Evolutionary conservation across 2,113 vertebrate species (phyloP), one percentile per base, ranked within the genome.

Genomic region (Ailurus styani): DNA sequence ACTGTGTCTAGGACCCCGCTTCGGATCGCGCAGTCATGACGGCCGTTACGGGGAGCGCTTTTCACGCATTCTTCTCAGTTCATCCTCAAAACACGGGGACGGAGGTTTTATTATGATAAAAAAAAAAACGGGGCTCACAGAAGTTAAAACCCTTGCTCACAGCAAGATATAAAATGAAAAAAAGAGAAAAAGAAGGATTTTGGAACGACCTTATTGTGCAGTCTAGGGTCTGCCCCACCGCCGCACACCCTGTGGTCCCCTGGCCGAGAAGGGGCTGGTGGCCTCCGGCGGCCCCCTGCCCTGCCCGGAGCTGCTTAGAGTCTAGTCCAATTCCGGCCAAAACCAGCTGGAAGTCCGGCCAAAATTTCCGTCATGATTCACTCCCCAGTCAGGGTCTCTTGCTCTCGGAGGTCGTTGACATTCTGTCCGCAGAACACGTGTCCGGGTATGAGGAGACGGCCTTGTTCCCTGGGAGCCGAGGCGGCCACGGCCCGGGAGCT

Each of bases 401-500:
- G 31, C 88, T 34, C 66, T 29, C 8, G 50, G 37, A 84, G 70
- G 25, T 78, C 91, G 6, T 62, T 10, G 34, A 2, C 1, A 17
- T 2, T 37, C 66, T 20, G 52, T 17, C 25, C 40, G 25, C 57
- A 66, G 11, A 18, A 54, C 1, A 1, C 8, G 29, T 18, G 3
- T 78, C 42, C 34, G 1, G 10, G 50, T 52, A 31, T 21, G 25
- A 50, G 0, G 7, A 77, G 29, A 64, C 8, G 14, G 5, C 3
- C 37, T 27, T 50, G 50, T 50, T 82, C 1, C 2, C 13, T 68
- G 29, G 3, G 40, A 40, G 4, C 86, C 37, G 70, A 2, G 1
- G 14, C 14, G 4, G 42, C 12, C 72, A 2, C 3, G 25, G 25
- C 25, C 42, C 72, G 0, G 13, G 14, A 9, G 25, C 2, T 17